phyloP scores from a whole-genome alignment of 2,113 vertebrate species.

The Paracanthobrama guichenoti region DNA sequence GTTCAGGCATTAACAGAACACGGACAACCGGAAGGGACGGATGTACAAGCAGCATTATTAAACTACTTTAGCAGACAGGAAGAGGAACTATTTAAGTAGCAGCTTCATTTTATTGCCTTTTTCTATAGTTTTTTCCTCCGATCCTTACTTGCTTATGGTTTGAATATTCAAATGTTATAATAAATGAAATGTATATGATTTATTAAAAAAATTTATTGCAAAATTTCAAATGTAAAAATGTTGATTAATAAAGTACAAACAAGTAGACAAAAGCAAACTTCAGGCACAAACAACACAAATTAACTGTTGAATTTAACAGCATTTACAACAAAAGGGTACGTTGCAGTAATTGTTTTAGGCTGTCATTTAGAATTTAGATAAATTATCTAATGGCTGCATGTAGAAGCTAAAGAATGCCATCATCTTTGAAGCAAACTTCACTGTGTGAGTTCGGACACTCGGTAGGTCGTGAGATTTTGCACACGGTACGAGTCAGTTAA shows the following conservation, averaged over 20 bases:
- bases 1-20: background rate
- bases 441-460: too few species aligned
- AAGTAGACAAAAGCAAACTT: background rate
- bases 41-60: slow-evolving; percentile 3
- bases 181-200: background rate
- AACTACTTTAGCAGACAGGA: background rate
- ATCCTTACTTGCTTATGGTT: background rate
- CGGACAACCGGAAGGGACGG: background rate
- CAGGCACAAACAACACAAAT: background rate
- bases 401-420: background rate
- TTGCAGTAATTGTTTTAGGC: background rate
- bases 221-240: background rate
- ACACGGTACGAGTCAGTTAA: too few species aligned
- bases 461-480: too few species aligned
- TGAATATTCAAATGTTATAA: background rate
- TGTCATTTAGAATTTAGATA: background rate
- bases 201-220: background rate
- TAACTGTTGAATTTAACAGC: background rate
- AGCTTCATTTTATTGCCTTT: background rate
- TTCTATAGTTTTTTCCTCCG: background rate
- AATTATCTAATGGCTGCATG: background rate
- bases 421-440: background rate
- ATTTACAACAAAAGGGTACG: background rate
- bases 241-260: background rate
- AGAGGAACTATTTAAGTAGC: background rate